These are phyloP conservation scores for Ceratina australensis DNA, from an alignment of 1,140 invertebrate species.

Conservation along the genomic window DNA sequence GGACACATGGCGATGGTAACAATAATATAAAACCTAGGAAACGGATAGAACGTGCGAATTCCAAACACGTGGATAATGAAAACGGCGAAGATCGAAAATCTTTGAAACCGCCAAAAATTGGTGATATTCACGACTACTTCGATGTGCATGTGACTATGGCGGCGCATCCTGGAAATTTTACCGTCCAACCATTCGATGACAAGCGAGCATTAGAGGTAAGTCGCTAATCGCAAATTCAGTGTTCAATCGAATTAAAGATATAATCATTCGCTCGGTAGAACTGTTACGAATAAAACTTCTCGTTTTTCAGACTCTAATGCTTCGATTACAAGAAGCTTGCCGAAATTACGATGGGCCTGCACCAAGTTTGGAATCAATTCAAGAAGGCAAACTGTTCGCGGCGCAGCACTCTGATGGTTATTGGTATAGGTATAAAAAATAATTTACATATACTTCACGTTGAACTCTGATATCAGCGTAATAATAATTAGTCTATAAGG, in stretches of 20 bases:
- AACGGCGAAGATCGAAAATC: conserved; percentile 21
- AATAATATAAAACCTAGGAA: conserved; percentile 62
- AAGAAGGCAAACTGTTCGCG: conserved; percentile 80
- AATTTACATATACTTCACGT: conserved; percentile 1
- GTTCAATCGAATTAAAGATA: conserved; percentile 7
- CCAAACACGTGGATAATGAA: conserved; percentile 32
- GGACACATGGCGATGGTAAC: conserved; percentile 60
- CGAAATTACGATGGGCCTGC: conserved; percentile 71
- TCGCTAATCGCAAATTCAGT: conserved; percentile 1
- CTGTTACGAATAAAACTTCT: not conserved
- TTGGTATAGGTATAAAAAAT: conserved; percentile 81
- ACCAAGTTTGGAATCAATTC: conserved; percentile 67
- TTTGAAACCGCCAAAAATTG: conserved; percentile 72
- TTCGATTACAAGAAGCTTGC: conserved; percentile 78
- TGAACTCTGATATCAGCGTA: not conserved
- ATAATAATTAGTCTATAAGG: not conserved
- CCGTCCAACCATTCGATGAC: conserved; percentile 70
- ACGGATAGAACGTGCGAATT: conserved; percentile 58
- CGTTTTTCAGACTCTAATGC: conserved; percentile 78
- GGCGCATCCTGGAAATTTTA: conserved; percentile 82
- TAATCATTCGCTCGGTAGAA: not conserved
- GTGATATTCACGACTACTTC: conserved; percentile 76
- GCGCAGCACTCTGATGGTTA: conserved; percentile 79
- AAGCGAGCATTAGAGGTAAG: conserved; percentile 59
- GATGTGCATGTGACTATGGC: conserved; percentile 82